phyloP scores from a whole-genome alignment of 2,113 vertebrate species.

The Brachyhypopomus gauderio region DNA sequence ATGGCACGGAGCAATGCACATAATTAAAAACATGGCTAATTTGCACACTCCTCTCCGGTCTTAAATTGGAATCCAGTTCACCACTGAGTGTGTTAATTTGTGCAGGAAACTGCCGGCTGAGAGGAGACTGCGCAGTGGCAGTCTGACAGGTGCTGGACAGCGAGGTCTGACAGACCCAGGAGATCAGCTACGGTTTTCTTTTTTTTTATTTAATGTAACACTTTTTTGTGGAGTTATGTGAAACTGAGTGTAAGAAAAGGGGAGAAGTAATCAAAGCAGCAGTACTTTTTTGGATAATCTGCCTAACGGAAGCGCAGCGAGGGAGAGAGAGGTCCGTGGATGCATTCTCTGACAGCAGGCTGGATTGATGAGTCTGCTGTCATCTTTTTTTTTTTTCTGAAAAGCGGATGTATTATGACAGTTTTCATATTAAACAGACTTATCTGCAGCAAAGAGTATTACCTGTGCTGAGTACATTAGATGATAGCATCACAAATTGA shows the following conservation, averaged over 20 bases:
- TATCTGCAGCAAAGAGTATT: slow-evolving; percentile 78
- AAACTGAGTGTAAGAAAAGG: slow-evolving; percentile 49
- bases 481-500: slow-evolving; percentile 81
- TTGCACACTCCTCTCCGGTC: slow-evolving; percentile 87
- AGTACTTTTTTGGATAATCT: slow-evolving; percentile 71
- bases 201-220: slow-evolving; percentile 11
- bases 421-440: slow-evolving; percentile 82
- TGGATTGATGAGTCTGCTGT: slow-evolving; percentile 71
- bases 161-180: slow-evolving; percentile 23
- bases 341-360: slow-evolving; percentile 65
- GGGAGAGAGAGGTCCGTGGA: slow-evolving; percentile 11
- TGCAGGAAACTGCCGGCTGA: slow-evolving; percentile 89
- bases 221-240: slow-evolving; percentile 30
- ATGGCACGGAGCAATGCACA: slow-evolving; percentile 80
- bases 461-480: slow-evolving; percentile 72
- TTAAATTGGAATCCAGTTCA: slow-evolving; percentile 94
- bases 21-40: slow-evolving; percentile 97
- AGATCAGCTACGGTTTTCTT: slow-evolving; percentile 34
- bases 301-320: slow-evolving; percentile 75
- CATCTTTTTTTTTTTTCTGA: slow-evolving; percentile 63
- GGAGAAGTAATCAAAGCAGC: slow-evolving; percentile 66
- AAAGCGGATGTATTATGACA: slow-evolving; percentile 77
- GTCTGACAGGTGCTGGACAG: slow-evolving; percentile 83
- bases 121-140: slow-evolving; percentile 82
- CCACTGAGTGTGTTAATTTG: slow-evolving; percentile 99